These are phyloP conservation scores for Scaptomyza caliginosa DNA, from an alignment of 2,888 invertebrate species.

Conservation along the genomic window DNA sequence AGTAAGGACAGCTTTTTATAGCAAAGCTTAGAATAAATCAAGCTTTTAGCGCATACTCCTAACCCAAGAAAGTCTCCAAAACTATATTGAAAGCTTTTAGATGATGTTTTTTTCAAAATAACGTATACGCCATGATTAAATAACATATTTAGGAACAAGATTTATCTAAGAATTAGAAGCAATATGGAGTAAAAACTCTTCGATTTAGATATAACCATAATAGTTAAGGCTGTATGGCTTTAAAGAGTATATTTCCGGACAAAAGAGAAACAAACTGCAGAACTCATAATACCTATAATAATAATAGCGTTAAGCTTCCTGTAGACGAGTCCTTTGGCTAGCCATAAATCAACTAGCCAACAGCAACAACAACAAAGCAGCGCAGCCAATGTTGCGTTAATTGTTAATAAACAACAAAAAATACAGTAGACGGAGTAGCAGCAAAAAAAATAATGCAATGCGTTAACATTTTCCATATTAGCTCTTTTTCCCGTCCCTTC, in stretches of 20 bases:
- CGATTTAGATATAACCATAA: too few species aligned
- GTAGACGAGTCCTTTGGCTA: slow-evolving; percentile 15
- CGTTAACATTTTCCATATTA: slow-evolving; percentile 5
- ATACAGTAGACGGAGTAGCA: not conserved
- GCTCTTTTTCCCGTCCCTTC: not conserved
- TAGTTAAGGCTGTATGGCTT: too few species aligned
- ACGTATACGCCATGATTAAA: slow-evolving; percentile 4
- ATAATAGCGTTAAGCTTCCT: slow-evolving; percentile 9
- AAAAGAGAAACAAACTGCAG: slow-evolving; percentile 1
- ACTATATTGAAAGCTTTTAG: slow-evolving; percentile 10
- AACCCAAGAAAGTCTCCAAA: too few species aligned
- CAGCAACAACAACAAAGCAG: slow-evolving; percentile 16
- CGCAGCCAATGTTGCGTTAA: slow-evolving; percentile 45
- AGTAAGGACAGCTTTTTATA: not conserved
- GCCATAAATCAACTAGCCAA: slow-evolving; percentile 42
- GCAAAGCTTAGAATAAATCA: not conserved
- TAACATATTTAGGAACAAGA: too few species aligned
- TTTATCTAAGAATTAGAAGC: too few species aligned
- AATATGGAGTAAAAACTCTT: too few species aligned
- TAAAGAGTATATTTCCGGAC: not conserved
- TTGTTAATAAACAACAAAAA: slow-evolving; percentile 58
- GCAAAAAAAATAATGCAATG: slow-evolving; percentile 24
- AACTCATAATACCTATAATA: slow-evolving; percentile 7
- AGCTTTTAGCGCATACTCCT: not conserved
- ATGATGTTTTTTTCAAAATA: not conserved